Evolutionary conservation across 2,888 invertebrate species (phyloP), one percentile per base, ranked within the genome.

Genomic region (Nomada flava): DNA sequence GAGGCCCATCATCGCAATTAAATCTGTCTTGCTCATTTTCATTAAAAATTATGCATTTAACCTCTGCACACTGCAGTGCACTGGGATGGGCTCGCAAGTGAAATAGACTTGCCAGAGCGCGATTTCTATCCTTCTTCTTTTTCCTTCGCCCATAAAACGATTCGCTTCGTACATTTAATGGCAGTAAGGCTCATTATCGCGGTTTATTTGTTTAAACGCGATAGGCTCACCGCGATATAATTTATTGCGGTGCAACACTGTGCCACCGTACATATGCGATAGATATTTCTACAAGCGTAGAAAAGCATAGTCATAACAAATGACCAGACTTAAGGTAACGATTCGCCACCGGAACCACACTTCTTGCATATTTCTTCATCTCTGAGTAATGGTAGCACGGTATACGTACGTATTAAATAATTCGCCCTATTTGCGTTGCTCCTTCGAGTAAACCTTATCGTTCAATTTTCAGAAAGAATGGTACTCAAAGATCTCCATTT

Each of bases 391-490:
- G 7, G 18, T 53, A 2, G 7, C 18, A 4, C 53, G 53, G 20
- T 59, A 59, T 42, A 23, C 47, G 15, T 82, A 82, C 80, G 76
- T 82, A 82, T 84, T 85, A 82, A 85, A 76, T 71, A 85, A 85
- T 85, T 84, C 80, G 60, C 78, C 67, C 50, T 42, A 62, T 29
- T 50, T 20, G 29, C 29, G 55, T 23, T 53, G 23, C 47, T 9
- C n/a, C 59, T 64, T 64, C 20, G 47, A 26, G 52, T 15, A 15
- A 60, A 55, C 63, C 36, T 68, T 64, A 79, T 68, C 55, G 53
- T 29, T 23, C 18, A 0, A n/a, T 20, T 29, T 23, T 11, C 15
- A 11, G n/a, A 29, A 4, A 36, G 47, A 55, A 63, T 15, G 53
- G n/a, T 0, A 53, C 13, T 13, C n/a, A 20, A 63, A 76, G 53